These are phyloP conservation scores for Machimus rusticus DNA, from an alignment of 2,888 invertebrate species.

Conservation along the genomic window DNA sequence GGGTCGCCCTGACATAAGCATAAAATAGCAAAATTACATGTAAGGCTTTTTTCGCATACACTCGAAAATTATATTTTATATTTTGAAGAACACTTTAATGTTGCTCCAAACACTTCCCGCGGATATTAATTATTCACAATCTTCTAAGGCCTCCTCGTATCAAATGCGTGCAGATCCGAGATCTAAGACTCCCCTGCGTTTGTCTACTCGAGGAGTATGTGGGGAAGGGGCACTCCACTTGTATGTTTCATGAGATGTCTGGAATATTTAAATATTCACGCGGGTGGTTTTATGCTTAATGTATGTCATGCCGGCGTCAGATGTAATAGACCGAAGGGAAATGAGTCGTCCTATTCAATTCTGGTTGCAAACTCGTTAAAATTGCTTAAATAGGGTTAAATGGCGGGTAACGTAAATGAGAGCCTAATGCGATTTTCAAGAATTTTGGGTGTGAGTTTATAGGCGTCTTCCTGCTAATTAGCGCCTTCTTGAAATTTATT, in stretches of 20 bases:
- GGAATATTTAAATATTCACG: conserved; percentile 6
- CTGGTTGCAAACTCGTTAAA: not conserved
- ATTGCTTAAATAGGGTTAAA: not conserved
- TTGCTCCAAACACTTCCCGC: not conserved
- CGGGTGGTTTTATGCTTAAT: conserved; percentile 20
- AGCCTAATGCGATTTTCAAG: not conserved
- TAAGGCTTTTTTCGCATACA: not conserved
- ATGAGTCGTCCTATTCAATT: conserved; percentile 1
- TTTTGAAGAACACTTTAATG: not conserved
- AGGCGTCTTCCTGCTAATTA: not conserved
- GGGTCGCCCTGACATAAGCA: not conserved
- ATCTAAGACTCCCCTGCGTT: not conserved
- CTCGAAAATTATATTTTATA: not conserved
- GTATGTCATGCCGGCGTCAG: not conserved
- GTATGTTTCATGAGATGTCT: not conserved
- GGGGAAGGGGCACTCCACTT: not conserved
- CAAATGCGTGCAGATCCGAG: not conserved
- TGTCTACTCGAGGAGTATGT: not conserved
- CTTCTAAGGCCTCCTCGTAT: not conserved
- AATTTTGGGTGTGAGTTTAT: not conserved
- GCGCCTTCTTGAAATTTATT: not conserved
- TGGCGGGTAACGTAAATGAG: not conserved
- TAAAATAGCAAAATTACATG: not conserved
- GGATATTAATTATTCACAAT: not conserved
- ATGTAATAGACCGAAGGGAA: conserved; percentile 14